Conservation (phyloP, 2,113 vertebrate species). For the Paraplagusia blochii region DNA sequence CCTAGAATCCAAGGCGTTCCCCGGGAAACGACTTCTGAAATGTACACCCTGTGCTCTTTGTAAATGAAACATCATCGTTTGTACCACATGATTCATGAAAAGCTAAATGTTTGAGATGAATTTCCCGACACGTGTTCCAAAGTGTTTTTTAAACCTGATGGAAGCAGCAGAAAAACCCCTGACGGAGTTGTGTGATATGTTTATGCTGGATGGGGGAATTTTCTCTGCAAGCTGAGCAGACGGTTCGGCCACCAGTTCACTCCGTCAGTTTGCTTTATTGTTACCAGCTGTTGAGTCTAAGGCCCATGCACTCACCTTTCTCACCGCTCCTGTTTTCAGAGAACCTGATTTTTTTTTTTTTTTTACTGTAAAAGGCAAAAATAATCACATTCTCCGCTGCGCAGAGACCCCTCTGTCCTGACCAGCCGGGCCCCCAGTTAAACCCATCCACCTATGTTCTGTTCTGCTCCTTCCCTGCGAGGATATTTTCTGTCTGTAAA, state of each 20-base stretch:
- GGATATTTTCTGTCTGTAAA: not conserved
- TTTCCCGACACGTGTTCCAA: conserved; percentile 62
- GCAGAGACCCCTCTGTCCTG: too few species aligned
- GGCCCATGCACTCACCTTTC: conserved; percentile 64
- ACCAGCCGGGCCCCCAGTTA: too few species aligned
- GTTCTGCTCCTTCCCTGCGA: not conserved
- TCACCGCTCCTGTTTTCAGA: conserved; percentile 54
- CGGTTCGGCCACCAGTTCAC: conserved; percentile 74
- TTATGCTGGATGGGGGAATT: conserved; percentile 76
- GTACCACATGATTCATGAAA: conserved; percentile 48
- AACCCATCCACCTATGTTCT: conserved; percentile 17
- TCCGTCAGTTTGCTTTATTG: conserved; percentile 75
- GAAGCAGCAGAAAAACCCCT: conserved; percentile 48
- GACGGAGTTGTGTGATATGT: conserved; percentile 66
- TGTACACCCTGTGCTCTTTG: conserved; percentile 31
- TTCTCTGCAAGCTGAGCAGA: conserved; percentile 75
- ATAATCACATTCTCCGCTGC: conserved; percentile 36
- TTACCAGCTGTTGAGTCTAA: conserved; percentile 76
- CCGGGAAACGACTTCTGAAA: conserved; percentile 52
- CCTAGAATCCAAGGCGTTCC: conserved; percentile 61
- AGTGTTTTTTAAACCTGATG: conserved; percentile 59
- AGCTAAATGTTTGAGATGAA: conserved; percentile 37
- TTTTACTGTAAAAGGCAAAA: too few species aligned
- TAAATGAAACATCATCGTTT: conserved; percentile 56
- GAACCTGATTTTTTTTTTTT: conserved; percentile 37